Conservation (phyloP, 1,140 invertebrate genomes). For the Fopius arisanus region DNA sequence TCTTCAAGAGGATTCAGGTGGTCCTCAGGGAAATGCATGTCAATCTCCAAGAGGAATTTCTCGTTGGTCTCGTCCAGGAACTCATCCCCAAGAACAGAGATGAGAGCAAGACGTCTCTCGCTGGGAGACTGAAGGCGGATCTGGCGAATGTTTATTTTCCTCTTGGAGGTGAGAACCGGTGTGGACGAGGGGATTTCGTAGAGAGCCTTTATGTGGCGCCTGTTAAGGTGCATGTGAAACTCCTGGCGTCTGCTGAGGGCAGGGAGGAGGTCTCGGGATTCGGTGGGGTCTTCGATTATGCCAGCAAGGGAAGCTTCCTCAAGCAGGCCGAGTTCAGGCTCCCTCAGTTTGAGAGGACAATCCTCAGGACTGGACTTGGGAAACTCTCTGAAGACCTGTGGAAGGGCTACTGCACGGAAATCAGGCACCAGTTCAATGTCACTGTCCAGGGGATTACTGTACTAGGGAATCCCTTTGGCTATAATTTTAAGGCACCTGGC, state of each 20-base stretch:
- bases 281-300: slow-evolving; percentile 51
- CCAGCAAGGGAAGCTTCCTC: slow-evolving; percentile 49
- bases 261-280: slow-evolving; percentile 45
- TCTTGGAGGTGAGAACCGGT: slow-evolving; percentile 11
- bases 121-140: slow-evolving; percentile 50
- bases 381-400: slow-evolving; percentile 71
- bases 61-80: slow-evolving; percentile 55
- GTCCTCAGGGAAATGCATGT: slow-evolving; percentile 77
- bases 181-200: slow-evolving; percentile 59
- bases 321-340: slow-evolving; percentile 72
- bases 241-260: slow-evolving; percentile 61
- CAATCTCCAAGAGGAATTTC: slow-evolving; percentile 78
- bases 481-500: slow-evolving; percentile 46
- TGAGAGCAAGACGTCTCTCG: slow-evolving; percentile 52
- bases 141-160: slow-evolving; percentile 47
- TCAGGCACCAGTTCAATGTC: slow-evolving; percentile 90
- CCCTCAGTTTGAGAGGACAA: slow-evolving; percentile 78
- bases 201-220: slow-evolving; percentile 78
- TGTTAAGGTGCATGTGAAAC: slow-evolving; percentile 73
- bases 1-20: slow-evolving; percentile 77
- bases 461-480: slow-evolving; percentile 89
- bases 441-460: slow-evolving; percentile 88
- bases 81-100: slow-evolving; percentile 43
- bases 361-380: slow-evolving; percentile 69
- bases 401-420: slow-evolving; percentile 78